Evolutionary conservation across 2,888 invertebrate genomes (phyloP).

Genomic region (Erannis defoliaria): DNA sequence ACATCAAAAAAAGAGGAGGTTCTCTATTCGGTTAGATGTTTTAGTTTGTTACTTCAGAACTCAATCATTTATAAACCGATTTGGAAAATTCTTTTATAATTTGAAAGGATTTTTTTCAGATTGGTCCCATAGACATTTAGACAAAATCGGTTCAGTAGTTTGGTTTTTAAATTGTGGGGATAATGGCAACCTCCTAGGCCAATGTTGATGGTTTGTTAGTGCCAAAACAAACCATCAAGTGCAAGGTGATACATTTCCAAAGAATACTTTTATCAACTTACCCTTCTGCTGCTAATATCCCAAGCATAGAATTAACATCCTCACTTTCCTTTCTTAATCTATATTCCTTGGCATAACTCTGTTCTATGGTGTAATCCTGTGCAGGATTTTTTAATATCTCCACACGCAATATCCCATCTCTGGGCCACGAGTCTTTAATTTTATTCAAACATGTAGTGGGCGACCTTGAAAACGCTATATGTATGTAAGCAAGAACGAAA

Average conservation of each 20-base stretch:
- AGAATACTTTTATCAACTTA: slow-evolving; percentile 61
- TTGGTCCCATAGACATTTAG: too few species aligned
- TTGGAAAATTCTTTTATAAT: too few species aligned
- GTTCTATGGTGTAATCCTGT: slow-evolving; percentile 92
- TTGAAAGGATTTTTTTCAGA: too few species aligned
- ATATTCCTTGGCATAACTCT: slow-evolving; percentile 94
- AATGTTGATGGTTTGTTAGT: too few species aligned
- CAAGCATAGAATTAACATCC: slow-evolving; percentile 87
- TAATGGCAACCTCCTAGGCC: too few species aligned
- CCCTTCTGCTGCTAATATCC: slow-evolving; percentile 89
- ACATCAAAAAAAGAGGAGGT: too few species aligned
- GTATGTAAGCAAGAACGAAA: slow-evolving; percentile 97
- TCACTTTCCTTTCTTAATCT: slow-evolving; percentile 89
- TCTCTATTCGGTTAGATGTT: too few species aligned
- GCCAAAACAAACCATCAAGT: too few species aligned
- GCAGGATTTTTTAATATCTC: slow-evolving; percentile 92
- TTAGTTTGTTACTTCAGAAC: too few species aligned
- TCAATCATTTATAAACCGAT: too few species aligned
- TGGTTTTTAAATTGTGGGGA: too few species aligned
- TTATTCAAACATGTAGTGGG: slow-evolving; percentile 97
- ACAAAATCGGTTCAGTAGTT: too few species aligned
- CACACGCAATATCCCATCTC: slow-evolving; percentile 97
- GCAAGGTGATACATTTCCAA: neutral
- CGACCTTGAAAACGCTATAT: slow-evolving; percentile 96
- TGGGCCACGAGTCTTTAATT: slow-evolving; percentile 96